Evolutionary conservation across 2,113 vertebrate genomes (phyloP).

Genomic region (Bufo bufo): DNA sequence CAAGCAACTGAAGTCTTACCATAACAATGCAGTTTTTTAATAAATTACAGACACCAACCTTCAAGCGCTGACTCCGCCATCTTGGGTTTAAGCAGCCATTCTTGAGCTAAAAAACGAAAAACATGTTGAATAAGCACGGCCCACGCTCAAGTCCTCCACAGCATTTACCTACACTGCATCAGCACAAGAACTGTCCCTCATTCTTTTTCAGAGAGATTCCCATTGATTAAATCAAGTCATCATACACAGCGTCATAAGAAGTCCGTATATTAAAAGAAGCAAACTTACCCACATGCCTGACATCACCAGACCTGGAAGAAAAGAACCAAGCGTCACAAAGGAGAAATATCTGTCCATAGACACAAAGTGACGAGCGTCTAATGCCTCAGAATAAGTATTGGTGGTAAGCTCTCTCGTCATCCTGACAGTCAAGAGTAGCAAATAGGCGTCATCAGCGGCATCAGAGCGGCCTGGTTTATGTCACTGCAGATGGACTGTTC

Average conservation of each 20-base stretch:
- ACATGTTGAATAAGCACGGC: background rate
- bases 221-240: constrained; percentile 45
- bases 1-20: no score
- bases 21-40: no score
- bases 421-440: constrained; percentile 81
- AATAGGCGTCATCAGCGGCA: constrained; percentile 80
- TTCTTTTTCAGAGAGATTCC: constrained; percentile 39
- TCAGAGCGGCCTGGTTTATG: constrained; percentile 1
- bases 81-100: background rate
- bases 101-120: background rate
- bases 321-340: background rate
- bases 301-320: constrained; percentile 35
- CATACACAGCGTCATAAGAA: background rate
- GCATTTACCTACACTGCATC: background rate
- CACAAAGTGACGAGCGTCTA: accelerated
- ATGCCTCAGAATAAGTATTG: constrained; percentile 28
- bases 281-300: background rate
- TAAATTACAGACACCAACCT: background rate
- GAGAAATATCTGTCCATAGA: background rate
- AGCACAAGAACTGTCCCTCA: constrained; percentile 34
- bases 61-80: background rate
- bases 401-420: constrained; percentile 75
- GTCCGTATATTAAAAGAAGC: background rate
- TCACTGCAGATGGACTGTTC: background rate
- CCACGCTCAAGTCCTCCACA: no score